Evolutionary conservation across 2,113 vertebrate species (phyloP).

Genomic region (Centropus unirufus): DNA sequence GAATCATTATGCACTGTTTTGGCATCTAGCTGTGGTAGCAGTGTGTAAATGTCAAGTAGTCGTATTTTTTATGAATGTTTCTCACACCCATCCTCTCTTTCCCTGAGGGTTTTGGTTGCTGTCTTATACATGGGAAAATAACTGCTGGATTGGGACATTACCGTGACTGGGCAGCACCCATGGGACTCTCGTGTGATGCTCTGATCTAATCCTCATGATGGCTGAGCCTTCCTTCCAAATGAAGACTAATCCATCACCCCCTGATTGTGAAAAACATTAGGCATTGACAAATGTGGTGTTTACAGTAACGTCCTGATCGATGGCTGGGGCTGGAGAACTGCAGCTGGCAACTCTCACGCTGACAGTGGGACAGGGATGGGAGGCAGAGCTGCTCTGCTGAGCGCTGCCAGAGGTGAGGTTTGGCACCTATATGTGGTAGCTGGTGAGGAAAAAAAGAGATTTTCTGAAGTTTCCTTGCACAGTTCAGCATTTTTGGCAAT

Average conservation of each 20-base stretch:
- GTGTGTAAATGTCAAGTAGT: not conserved
- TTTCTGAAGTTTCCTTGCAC: not conserved
- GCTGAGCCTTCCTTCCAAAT: not conserved
- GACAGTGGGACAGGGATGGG: not conserved
- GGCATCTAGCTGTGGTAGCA: not conserved
- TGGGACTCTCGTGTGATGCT: not conserved
- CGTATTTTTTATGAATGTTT: not conserved
- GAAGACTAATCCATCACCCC: slow-evolving; percentile 16
- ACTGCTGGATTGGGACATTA: not conserved
- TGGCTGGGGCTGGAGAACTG: not conserved
- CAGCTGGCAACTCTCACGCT: not conserved
- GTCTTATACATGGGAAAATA: not conserved
- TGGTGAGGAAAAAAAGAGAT: not conserved
- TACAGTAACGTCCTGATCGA: slow-evolving; percentile 13
- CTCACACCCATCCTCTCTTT: not conserved
- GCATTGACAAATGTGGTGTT: not conserved
- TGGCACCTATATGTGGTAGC: rapidly evolving
- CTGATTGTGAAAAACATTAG: not conserved
- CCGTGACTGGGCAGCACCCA: not conserved
- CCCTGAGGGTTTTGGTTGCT: not conserved
- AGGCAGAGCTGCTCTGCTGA: not conserved
- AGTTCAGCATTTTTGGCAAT: not conserved
- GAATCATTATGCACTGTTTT: not conserved
- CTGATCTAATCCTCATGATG: not conserved
- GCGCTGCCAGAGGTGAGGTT: not conserved